Conservation (phyloP, 2,797 vertebrate genomes). For the Rhinophrynus dorsalis region DNA sequence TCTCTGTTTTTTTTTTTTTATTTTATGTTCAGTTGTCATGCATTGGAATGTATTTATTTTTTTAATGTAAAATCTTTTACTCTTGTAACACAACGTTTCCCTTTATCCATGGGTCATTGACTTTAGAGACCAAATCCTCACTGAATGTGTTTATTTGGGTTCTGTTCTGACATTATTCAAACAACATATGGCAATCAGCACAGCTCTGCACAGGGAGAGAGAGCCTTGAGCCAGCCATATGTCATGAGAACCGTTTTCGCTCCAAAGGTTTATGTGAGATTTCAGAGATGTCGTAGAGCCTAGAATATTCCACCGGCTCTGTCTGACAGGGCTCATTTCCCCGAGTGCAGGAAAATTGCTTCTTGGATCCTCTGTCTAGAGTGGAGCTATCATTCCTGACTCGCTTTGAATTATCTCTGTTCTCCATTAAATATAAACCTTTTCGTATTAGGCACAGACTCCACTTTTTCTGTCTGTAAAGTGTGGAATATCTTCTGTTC, state of each 20-base stretch:
- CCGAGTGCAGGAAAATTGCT: conserved; percentile 42
- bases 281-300: conserved; percentile 1
- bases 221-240: conserved; percentile 40
- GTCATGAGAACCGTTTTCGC: conserved; percentile 26
- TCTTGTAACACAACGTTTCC: too few species aligned
- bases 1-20: too few species aligned
- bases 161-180: conserved; percentile 41
- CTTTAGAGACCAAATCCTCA: conserved; percentile 22
- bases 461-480: background rate
- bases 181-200: conserved; percentile 42
- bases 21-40: too few species aligned
- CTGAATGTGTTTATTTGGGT: conserved; percentile 37
- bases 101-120: too few species aligned
- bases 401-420: conserved; percentile 27
- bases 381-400: conserved; percentile 1
- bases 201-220: conserved; percentile 24
- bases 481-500: background rate
- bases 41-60: too few species aligned
- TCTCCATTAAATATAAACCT: conserved; percentile 7
- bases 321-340: conserved; percentile 7
- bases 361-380: conserved; percentile 27
- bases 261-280: conserved; percentile 24
- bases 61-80: too few species aligned
- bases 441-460: background rate
- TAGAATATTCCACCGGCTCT: conserved; percentile 16